These are phyloP conservation scores for Crocodylus rhombifer DNA, from an alignment of 2,797 vertebrate species.

Conservation along the genomic window DNA sequence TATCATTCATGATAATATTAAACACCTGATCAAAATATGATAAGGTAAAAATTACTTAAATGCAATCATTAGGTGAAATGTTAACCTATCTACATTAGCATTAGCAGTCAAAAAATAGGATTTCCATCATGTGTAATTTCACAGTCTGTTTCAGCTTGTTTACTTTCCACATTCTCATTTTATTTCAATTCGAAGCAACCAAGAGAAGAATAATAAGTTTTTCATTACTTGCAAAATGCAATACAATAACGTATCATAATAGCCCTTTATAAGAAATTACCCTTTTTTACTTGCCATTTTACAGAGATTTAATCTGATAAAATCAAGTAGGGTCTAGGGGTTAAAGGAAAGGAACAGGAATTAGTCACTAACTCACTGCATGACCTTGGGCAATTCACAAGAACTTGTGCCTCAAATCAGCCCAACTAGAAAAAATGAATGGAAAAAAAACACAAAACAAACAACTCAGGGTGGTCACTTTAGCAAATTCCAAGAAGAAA, in stretches of 20 bases:
- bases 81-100: constrained; percentile 59
- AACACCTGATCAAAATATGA: background rate
- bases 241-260: background rate
- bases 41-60: background rate
- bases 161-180: constrained; percentile 75
- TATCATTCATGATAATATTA: background rate
- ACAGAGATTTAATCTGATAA: constrained; percentile 44
- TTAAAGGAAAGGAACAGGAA: background rate
- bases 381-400: background rate
- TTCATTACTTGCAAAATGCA: background rate
- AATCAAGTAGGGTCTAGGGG: background rate
- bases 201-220: constrained; percentile 85
- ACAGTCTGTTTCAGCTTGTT: constrained; percentile 82
- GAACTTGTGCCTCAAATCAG: background rate
- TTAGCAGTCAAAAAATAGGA: constrained; percentile 74
- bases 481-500: background rate
- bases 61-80: constrained; percentile 28
- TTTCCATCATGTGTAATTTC: constrained; percentile 80
- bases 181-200: constrained; percentile 83
- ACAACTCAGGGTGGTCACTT: background rate
- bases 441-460: background rate
- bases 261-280: background rate
- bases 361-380: background rate
- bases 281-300: background rate
- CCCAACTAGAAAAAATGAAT: background rate